These are phyloP conservation scores for Acholoe squamosa DNA, from an alignment of 2,888 invertebrate genomes.

Conservation along the genomic window DNA sequence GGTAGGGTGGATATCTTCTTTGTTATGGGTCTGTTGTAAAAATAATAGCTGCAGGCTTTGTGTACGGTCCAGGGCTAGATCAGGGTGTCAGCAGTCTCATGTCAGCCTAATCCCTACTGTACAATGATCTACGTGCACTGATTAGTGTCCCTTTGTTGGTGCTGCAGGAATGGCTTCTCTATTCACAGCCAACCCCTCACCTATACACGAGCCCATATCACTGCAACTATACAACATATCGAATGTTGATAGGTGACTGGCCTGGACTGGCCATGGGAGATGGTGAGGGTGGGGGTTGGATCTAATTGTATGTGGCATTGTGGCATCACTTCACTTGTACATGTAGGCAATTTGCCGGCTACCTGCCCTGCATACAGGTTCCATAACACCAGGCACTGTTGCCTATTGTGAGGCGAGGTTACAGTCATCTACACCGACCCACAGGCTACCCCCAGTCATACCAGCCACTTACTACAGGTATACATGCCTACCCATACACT, in stretches of 20 bases:
- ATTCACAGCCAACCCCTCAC: background rate
- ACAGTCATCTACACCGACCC: no score
- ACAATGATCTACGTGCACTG: background rate
- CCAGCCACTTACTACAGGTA: no score
- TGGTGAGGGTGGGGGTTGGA: background rate
- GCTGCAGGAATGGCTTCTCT: background rate
- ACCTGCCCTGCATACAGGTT: constrained; percentile 25
- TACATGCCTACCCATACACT: no score
- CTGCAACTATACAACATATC: background rate
- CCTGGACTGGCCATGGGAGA: background rate
- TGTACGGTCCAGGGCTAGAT: background rate
- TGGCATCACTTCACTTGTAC: constrained; percentile 20
- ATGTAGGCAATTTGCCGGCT: constrained; percentile 33
- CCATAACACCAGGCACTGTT: background rate
- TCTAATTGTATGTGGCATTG: constrained; percentile 19
- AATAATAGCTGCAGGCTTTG: constrained; percentile 3
- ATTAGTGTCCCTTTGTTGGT: constrained; percentile 49
- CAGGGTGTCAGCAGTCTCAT: background rate
- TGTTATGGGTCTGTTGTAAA: constrained; percentile 12
- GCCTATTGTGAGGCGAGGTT: background rate
- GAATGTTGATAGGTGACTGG: background rate
- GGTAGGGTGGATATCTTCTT: background rate
- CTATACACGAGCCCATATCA: background rate
- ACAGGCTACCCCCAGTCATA: no score
- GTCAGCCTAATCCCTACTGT: constrained; percentile 21